These are phyloP conservation scores for Trematocara unimaculatum DNA, from an alignment of 2,113 vertebrate species.

Conservation along the genomic window DNA sequence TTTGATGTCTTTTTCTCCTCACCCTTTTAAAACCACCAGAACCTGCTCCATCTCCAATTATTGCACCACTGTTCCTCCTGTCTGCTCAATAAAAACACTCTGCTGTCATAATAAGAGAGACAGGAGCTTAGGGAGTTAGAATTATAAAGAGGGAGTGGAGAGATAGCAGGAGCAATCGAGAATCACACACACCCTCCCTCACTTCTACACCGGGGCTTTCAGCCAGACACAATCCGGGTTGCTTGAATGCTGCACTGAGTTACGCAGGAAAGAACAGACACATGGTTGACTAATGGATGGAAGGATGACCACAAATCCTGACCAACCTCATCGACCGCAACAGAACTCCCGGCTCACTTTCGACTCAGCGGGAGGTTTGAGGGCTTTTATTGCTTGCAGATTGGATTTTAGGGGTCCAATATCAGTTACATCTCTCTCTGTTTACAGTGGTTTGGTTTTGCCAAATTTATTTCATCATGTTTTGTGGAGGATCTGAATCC, in stretches of 20 bases:
- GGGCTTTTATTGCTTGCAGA: slow-evolving; percentile 3
- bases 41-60: background rate
- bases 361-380: background rate
- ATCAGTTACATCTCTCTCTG: background rate
- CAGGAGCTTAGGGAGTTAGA: background rate
- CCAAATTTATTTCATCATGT: background rate
- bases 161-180: background rate
- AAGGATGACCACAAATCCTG: background rate
- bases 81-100: slow-evolving; percentile 18
- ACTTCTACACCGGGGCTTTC: background rate
- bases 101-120: slow-evolving; percentile 21
- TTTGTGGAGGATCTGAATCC: background rate
- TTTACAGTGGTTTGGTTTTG: background rate
- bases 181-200: background rate
- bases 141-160: background rate
- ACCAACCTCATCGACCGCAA: background rate
- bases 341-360: background rate
- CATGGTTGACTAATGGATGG: background rate
- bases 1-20: background rate
- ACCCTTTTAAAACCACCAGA: background rate
- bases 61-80: background rate
- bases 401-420: background rate
- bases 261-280: background rate
- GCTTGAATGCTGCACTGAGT: background rate
- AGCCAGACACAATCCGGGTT: background rate